Base-by-base conservation (phyloP, 2,888 invertebrate genomes). In the Xestia c-nigrum region DNA sequence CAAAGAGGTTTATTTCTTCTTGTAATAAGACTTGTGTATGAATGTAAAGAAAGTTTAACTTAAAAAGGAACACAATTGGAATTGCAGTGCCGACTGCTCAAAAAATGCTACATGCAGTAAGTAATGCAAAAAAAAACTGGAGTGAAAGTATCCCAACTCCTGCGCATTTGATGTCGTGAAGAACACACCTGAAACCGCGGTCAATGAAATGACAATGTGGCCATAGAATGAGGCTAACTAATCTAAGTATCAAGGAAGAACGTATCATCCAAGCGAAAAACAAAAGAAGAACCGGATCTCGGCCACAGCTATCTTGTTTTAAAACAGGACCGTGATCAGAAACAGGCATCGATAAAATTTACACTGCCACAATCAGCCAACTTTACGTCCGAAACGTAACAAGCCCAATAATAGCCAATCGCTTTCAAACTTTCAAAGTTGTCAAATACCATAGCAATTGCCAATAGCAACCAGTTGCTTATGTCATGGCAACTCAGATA, bases 381-480 rank as follows among this genome's bases (percentile, higher is more conserved):
- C 3, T 16, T 4, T 52, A 19, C 7, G 12, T 40, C 38, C 16
- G 12, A 81, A 82, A 52, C 38, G 3, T 46, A 31, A 63, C 40
- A 68, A 50, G 9, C 16, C 24, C 47, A 57, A 78, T 40, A 59
- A 57, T 31, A 31, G 9, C 52, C 16, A 64, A 40, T 50, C 40
- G 64, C 31, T 14, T 61, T 52, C 16, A 47, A 64, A 59, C 38
- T 67, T 55, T 38, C 38, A 19, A 83, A 74, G 50, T 68, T 79
- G 52, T 64, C 78, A 75, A 76, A 80, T 75, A 40, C 47, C 46
- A 68, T 76, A 66, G 73, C 76, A 47, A 84, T 84, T 82, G 55
- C 76, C 77, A 80, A 82, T 80, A 75, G 21, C 85, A 74, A 88
- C 84, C 72, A 83, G 87, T 86, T 87, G 87, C 81, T 74, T 43